Evolutionary conservation across 2,888 invertebrate species (phyloP), one percentile per base, ranked within the genome.

Genomic region (Tortrix viridana): DNA sequence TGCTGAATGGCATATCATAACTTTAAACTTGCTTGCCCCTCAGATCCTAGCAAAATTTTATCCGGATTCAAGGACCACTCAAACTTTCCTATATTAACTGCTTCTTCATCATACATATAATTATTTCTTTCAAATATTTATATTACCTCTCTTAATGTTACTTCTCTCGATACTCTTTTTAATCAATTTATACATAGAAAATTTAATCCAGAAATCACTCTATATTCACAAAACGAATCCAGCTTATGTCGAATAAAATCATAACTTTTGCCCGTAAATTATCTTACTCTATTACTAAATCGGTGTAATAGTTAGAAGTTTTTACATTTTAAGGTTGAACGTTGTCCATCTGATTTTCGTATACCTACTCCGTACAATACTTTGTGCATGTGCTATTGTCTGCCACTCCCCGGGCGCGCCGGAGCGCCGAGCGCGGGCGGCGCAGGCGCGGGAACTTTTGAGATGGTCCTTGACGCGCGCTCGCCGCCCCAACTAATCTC

Each of bases 391-490:
- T 76, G 88, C 89, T 88, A 85, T 76, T 84, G 87, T 85, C 81
- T 82, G 85, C 85, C 73, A 76, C 69, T 68, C 71, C 76, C 61
- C 69, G 61, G 58, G 67, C 70, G 69, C 73, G 67, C 58, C 59
- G 44, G 60, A 60, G 66, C 65, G 16, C 41, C 41, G 56, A 66
- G 70, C 71, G 69, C 70, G 68, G 68, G 68, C 70, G 68, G 55
- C 68, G 14, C 41, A 41, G 41, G 41, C 69, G 71, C 69, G 71
- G 96, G 96, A 96, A 95, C 96, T 96, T 96, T 96, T 96, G 96
- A 96, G 96, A 96, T 96, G 96, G 96, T 96, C 96, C 96, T 96
- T 95, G 95, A 84, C 87, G 80, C 85, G 88, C 89, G 89, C 91
- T 85, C 89, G 88, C 83, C 86, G 86, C 85, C 84, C 81, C 89